Evolutionary conservation across 2,113 vertebrate species (phyloP).

Genomic region (Lagenorhynchus albirostris): DNA sequence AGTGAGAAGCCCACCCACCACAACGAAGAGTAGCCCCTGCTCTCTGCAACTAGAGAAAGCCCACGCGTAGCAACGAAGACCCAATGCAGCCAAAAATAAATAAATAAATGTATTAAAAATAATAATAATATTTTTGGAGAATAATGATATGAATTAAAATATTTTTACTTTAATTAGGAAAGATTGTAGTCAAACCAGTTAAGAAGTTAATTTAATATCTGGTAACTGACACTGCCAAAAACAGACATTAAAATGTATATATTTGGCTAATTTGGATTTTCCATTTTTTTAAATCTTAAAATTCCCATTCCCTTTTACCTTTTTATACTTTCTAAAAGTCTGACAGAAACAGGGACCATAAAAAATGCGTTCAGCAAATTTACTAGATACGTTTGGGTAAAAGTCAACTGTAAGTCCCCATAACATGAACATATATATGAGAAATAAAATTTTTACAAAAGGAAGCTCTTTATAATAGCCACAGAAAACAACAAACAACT

Average conservation of each 20-base stretch:
- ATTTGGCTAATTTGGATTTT: background rate
- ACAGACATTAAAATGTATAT: background rate
- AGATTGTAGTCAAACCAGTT: background rate
- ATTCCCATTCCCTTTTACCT: slow-evolving; percentile 77
- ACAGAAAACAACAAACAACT: background rate
- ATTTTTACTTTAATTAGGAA: background rate
- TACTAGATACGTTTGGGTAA: background rate
- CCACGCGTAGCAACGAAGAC: fast-evolving
- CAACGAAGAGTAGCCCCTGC: too few relatives aligned
- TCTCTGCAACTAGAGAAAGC: too few relatives aligned
- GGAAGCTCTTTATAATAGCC: background rate
- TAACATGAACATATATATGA: background rate
- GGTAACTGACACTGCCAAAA: background rate
- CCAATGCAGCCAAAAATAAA: too few relatives aligned
- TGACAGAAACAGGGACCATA: slow-evolving; percentile 84
- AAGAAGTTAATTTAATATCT: background rate
- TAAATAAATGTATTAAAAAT: too few relatives aligned
- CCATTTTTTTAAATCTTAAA: background rate
- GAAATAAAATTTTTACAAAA: background rate
- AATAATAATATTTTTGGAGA: background rate
- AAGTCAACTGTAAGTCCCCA: background rate
- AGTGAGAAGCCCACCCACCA: too few relatives aligned
- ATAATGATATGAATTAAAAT: background rate
- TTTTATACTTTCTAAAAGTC: slow-evolving; percentile 90
- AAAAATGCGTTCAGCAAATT: background rate